Percentiles rank a stretch among this genome's conserved stretches.
phyloP scores from a whole-genome alignment of 1,140 invertebrate species.

The Ylistrum balloti region DNA sequence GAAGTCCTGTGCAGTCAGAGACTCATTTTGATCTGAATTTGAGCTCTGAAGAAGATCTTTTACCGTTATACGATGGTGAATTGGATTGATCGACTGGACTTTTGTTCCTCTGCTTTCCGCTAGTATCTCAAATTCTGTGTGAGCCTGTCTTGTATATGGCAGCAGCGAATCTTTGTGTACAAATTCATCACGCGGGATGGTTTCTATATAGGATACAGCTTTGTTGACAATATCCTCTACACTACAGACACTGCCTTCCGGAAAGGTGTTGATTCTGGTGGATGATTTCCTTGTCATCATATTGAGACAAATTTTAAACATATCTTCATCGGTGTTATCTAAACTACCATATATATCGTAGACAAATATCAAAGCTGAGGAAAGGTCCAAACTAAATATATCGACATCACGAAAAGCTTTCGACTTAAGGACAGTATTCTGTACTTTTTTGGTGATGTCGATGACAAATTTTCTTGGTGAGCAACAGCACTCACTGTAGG shows the following conservation, averaged over 20 bases:
- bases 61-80: neutral
- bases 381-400: neutral
- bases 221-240: constrained; percentile 43
- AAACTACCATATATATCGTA: constrained; percentile 42
- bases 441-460: constrained; percentile 62
- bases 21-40: neutral
- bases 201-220: constrained; percentile 44
- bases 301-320: constrained; percentile 51
- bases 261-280: constrained; percentile 42
- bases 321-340: neutral
- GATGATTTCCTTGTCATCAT: constrained; percentile 24
- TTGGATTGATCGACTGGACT: neutral
- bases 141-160: neutral
- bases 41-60: neutral
- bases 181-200: neutral
- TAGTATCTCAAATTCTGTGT: neutral
- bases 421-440: neutral
- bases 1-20: neutral
- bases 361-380: constrained; percentile 46
- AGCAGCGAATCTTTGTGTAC: neutral
- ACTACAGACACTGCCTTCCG: constrained; percentile 19
- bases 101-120: neutral
- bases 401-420: constrained; percentile 27
- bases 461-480: constrained; percentile 62
- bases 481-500: constrained; percentile 56